A percentile compares a stretch with the other conserved stretches of the same genome.
Evolutionary conservation across 35 echinoderm and acorn worm genomes (phyloP).

Genomic region (Apostichopus parvimensis): DNA sequence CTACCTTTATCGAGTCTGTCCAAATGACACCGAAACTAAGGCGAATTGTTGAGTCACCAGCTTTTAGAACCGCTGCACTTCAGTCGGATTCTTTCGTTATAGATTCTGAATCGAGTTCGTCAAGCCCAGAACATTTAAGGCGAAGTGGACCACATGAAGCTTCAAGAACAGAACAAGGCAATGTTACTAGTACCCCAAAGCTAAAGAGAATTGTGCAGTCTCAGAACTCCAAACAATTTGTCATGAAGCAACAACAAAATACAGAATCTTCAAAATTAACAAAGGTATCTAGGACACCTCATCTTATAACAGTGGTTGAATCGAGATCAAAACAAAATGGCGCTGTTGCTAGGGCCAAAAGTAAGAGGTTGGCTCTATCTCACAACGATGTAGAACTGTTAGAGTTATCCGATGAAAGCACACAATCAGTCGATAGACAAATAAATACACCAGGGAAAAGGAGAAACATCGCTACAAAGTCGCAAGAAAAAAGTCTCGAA

Average conservation of each 20-base stretch:
- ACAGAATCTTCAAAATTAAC: neutral
- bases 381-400: constrained; percentile 11
- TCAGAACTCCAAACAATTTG: neutral
- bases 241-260: neutral
- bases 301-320: constrained; percentile 23
- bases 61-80: neutral
- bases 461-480: neutral
- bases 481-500: neutral
- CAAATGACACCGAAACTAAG: neutral
- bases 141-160: neutral
- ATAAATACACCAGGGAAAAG: constrained; percentile 24
- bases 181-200: neutral
- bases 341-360: neutral
- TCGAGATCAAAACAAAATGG: neutral
- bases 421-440: constrained; percentile 6
- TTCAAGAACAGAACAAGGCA: neutral
- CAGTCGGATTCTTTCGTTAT: neutral
- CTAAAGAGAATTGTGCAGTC: neutral
- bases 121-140: neutral
- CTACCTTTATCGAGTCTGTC: neutral
- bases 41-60: constrained; percentile 8
- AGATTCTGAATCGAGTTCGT: constrained; percentile 26
- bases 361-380: neutral
- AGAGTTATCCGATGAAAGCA: constrained; percentile 16
- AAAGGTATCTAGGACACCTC: neutral